Conservation (phyloP, 2,888 invertebrate species). For the Spialia ferax region DNA sequence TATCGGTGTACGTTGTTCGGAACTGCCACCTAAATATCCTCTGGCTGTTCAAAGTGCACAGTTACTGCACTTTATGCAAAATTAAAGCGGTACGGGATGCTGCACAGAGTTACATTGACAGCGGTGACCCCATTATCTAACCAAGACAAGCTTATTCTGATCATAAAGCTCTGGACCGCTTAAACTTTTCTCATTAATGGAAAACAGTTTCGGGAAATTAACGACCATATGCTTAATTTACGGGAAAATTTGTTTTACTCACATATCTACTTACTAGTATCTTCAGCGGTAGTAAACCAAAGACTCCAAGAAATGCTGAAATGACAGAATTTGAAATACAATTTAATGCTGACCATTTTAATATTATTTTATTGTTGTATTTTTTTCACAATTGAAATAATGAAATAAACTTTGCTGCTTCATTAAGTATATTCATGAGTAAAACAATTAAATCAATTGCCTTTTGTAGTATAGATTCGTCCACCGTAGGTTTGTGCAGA, state of each 20-base stretch:
- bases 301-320: no score
- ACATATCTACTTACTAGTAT: no score
- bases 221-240: no score
- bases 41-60: constrained; percentile 44
- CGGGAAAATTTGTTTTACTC: no score
- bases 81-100: constrained; percentile 57
- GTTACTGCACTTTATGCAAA: constrained; percentile 56
- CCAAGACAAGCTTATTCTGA: constrained; percentile 50
- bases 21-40: constrained; percentile 35
- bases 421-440: neutral
- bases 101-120: constrained; percentile 55
- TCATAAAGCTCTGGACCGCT: neutral
- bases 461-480: constrained; percentile 12
- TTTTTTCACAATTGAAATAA: neutral
- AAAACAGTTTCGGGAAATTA: neutral
- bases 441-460: constrained; percentile 31
- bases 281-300: no score
- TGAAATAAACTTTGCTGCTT: neutral
- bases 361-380: no score
- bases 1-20: constrained; percentile 33
- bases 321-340: no score
- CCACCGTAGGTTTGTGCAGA: constrained; percentile 21
- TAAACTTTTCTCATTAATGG: neutral
- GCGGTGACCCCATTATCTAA: constrained; percentile 54
- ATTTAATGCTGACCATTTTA: no score